Evolutionary conservation across 2,888 invertebrate species (phyloP).

Genomic region (Cosmia trapezina): DNA sequence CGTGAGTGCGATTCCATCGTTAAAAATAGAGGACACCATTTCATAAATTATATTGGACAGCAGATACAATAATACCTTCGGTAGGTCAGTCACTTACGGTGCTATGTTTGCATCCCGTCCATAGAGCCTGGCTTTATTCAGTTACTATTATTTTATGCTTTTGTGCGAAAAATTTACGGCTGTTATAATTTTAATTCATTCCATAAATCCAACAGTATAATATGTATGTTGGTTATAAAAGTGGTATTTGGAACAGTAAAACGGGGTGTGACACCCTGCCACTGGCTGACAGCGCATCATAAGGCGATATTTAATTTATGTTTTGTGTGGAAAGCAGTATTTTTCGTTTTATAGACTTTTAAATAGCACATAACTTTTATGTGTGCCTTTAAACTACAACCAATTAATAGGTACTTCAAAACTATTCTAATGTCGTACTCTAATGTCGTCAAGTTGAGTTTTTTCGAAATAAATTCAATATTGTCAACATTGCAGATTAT

Average conservation of each 20-base stretch:
- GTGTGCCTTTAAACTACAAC: neutral
- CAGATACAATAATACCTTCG: slow-evolving; percentile 56
- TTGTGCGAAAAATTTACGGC: slow-evolving; percentile 18
- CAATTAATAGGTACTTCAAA: slow-evolving; percentile 5
- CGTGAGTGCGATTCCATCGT: slow-evolving; percentile 65
- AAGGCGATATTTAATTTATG: slow-evolving; percentile 25
- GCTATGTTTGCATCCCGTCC: slow-evolving; percentile 23
- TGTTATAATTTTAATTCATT: slow-evolving; percentile 41
- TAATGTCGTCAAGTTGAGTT: neutral
- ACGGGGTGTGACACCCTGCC: slow-evolving; percentile 15
- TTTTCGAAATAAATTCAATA: neutral
- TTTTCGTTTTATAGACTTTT: slow-evolving; percentile 11
- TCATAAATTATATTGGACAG: slow-evolving; percentile 64
- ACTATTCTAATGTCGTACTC: neutral
- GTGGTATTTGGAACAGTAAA: slow-evolving; percentile 44
- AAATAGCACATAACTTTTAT: neutral
- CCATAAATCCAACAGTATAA: slow-evolving; percentile 36
- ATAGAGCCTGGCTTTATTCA: slow-evolving; percentile 25
- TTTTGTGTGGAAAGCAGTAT: slow-evolving; percentile 1
- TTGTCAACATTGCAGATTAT: neutral
- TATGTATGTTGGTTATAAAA: slow-evolving; percentile 37
- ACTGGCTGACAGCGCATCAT: slow-evolving; percentile 24
- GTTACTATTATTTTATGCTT: slow-evolving; percentile 28
- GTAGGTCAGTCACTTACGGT: slow-evolving; percentile 30
- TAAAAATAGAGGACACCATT: slow-evolving; percentile 66